Evolutionary conservation across 2,797 vertebrate species (phyloP), one percentile per base, ranked within the genome.

Genomic region (Phrynocephalus guinanensis): DNA sequence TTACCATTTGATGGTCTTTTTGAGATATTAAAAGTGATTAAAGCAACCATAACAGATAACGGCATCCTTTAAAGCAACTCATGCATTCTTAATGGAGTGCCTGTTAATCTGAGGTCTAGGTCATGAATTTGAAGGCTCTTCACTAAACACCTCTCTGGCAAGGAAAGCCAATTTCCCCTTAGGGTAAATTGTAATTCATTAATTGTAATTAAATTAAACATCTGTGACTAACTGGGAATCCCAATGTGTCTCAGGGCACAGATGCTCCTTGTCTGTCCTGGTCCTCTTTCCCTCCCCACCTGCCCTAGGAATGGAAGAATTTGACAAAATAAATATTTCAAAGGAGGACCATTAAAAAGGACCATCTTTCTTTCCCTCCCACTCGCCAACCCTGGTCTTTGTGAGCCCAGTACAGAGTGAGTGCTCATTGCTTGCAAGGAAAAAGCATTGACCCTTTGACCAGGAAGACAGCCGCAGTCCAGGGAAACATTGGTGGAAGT

Each of bases 171-270:
- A 91, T 94, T 96, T 93, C 95, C 95, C 96, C 94, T 96, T 90
- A 87, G 96, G 96, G 93, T 93, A 95, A 96, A 96, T 93, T 95
- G 95, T 95, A 96, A 96, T 96, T 97, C 94, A 96, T 97, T 97
- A 97, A 96, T 96, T 96, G 94, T 96, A 96, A 97, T 97, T 97
- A 96, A 96, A 96, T 96, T 96, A 96, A 96, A 96, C 92, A 86
- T 95, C 96, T 96, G 94, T 93, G 92, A 96, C 95, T 95, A 94
- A 95, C 91, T 92, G 90, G 95, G 94, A 96, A 95, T 95, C 89
- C 93, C 93, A 93, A 92, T 83, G 93, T 92, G 90, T 88, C 91
- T 95, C 94, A 94, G 91, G 89, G 4, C 90, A 87, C 91, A 28
- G n/a, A 1, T 20, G 26, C 56, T 75, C 4, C 50, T 63, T 16